These are phyloP conservation scores for Lasaia peninsularis DNA, from an alignment of 1,140 invertebrate genomes.

Conservation along the genomic window DNA sequence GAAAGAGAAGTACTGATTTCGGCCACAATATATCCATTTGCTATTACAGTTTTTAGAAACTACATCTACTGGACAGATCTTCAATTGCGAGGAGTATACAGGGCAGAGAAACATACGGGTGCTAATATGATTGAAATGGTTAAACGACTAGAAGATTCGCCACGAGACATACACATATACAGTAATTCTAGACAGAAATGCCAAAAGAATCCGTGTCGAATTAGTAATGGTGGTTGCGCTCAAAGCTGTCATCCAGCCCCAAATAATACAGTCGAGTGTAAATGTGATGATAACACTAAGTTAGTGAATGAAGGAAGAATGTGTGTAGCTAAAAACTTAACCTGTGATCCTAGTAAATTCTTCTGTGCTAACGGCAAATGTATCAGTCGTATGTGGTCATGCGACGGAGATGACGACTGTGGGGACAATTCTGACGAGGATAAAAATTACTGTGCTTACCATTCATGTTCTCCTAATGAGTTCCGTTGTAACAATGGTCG, in stretches of 20 bases:
- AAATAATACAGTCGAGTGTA: slow-evolving; percentile 91
- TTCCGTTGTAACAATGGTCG: slow-evolving; percentile 96
- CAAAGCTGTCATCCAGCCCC: slow-evolving; percentile 94
- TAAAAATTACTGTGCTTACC: slow-evolving; percentile 93
- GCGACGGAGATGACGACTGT: slow-evolving; percentile 97
- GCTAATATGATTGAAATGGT: slow-evolving; percentile 96
- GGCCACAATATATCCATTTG: slow-evolving; percentile 97
- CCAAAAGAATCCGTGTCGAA: slow-evolving; percentile 89
- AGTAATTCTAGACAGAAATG: slow-evolving; percentile 89
- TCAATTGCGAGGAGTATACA: slow-evolving; percentile 94
- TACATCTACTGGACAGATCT: slow-evolving; percentile 99
- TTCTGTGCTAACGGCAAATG: slow-evolving; percentile 96
- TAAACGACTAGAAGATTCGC: slow-evolving; percentile 92
- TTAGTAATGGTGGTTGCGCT: slow-evolving; percentile 97
- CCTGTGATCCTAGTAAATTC: slow-evolving; percentile 93
- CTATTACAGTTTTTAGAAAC: slow-evolving; percentile 93
- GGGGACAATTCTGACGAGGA: slow-evolving; percentile 97
- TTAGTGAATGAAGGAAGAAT: slow-evolving; percentile 94
- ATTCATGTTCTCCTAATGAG: slow-evolving; percentile 94
- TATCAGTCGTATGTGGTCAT: slow-evolving; percentile 96
- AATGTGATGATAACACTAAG: slow-evolving; percentile 90
- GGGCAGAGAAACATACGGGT: slow-evolving; percentile 98
- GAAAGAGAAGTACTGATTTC: slow-evolving; percentile 87
- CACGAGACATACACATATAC: slow-evolving; percentile 94
- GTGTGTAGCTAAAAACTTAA: slow-evolving; percentile 92